phyloP scores from a whole-genome alignment of 2,888 invertebrate species.

The Tinea semifulvella region DNA sequence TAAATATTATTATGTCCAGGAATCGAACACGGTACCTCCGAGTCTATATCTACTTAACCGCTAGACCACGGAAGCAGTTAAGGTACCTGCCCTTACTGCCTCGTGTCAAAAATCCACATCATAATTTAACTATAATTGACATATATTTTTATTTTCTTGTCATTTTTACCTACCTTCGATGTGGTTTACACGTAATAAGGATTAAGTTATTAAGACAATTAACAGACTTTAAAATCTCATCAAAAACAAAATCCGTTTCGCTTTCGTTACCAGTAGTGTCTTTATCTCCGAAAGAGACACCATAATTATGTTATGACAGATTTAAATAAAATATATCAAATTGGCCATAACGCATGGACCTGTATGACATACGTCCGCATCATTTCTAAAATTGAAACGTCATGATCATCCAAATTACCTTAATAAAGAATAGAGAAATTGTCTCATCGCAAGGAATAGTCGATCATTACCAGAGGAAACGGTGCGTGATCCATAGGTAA shows the following conservation, averaged over 20 bases:
- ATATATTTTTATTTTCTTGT: too few species aligned
- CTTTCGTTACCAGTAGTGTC: neutral
- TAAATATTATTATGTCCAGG: too few species aligned
- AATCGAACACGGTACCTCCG: too few species aligned
- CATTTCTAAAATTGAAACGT: slow-evolving; percentile 2
- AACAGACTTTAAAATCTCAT: neutral
- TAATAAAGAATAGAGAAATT: slow-evolving; percentile 29
- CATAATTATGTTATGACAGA: neutral
- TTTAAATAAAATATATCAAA: slow-evolving; percentile 6
- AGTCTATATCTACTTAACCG: too few species aligned
- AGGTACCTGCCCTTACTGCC: too few species aligned
- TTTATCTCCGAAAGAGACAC: slow-evolving; percentile 1
- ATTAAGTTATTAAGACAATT: neutral
- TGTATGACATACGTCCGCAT: neutral
- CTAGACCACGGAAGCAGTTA: too few species aligned
- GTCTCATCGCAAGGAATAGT: slow-evolving; percentile 20
- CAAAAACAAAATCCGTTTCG: neutral
- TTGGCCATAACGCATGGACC: slow-evolving; percentile 4
- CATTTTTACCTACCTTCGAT: too few species aligned
- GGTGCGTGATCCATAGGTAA: slow-evolving; percentile 32
- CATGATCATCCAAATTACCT: slow-evolving; percentile 36
- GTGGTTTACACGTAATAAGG: too few species aligned
- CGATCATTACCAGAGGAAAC: slow-evolving; percentile 44
- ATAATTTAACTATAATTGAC: too few species aligned
- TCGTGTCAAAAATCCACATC: too few species aligned